Evolutionary conservation across 1,140 invertebrate genomes (phyloP).

Genomic region (Plectus sambesii): DNA sequence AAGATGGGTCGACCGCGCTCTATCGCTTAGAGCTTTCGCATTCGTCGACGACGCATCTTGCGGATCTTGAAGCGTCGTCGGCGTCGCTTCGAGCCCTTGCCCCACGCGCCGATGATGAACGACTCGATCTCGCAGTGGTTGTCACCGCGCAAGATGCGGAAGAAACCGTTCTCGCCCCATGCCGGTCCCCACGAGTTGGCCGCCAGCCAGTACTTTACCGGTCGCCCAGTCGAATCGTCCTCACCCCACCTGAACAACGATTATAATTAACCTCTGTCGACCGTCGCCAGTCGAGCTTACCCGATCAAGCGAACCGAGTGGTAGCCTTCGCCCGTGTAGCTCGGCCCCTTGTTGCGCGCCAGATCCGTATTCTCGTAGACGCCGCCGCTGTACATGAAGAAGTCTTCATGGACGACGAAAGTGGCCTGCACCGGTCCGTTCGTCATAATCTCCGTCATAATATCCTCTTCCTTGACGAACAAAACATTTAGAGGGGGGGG

Average conservation of each 20-base stretch:
- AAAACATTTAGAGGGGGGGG: constrained; percentile 8
- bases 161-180: constrained; percentile 79
- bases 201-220: constrained; percentile 64
- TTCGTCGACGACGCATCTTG: constrained; percentile 23
- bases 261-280: background rate
- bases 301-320: constrained; percentile 82
- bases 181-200: constrained; percentile 73
- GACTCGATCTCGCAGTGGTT: constrained; percentile 76
- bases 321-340: constrained; percentile 55
- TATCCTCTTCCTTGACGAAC: constrained; percentile 57
- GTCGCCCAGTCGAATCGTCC: constrained; percentile 55
- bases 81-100: constrained; percentile 31
- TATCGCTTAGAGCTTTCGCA: too few relatives aligned
- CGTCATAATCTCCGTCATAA: constrained; percentile 76
- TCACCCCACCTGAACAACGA: constrained; percentile 60
- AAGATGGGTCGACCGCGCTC: too few relatives aligned
- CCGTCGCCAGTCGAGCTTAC: constrained; percentile 31
- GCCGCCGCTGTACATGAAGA: constrained; percentile 72
- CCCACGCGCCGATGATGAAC: constrained; percentile 64
- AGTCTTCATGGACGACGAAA: constrained; percentile 73
- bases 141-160: constrained; percentile 63
- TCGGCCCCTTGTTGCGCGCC: constrained; percentile 46
- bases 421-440: constrained; percentile 90
- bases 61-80: constrained; percentile 28
- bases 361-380: constrained; percentile 61